Evolutionary conservation across 37 sponge, comb jelly and placozoan species (phyloP).

Genomic region (Halisarca cf. caerulea): DNA sequence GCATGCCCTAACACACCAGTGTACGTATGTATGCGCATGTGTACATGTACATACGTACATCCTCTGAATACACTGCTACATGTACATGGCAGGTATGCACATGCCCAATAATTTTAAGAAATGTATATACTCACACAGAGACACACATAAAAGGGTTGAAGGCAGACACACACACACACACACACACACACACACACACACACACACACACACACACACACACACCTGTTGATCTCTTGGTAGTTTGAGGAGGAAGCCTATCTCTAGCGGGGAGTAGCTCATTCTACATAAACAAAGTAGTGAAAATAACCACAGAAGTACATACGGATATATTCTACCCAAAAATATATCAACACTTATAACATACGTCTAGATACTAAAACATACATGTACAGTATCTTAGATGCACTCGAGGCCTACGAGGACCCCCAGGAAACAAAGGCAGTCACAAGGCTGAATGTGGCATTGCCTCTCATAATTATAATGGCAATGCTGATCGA

Average conservation of each 20-base stretch:
- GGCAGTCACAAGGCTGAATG: too few relatives aligned
- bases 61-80: neutral
- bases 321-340: too few relatives aligned
- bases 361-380: neutral
- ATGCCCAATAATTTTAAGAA: neutral
- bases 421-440: too few relatives aligned
- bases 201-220: constrained; percentile 28
- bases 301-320: neutral
- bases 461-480: too few relatives aligned
- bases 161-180: constrained; percentile 6
- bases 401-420: too few relatives aligned
- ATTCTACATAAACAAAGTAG: constrained; percentile 39
- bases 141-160: constrained; percentile 44
- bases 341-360: neutral
- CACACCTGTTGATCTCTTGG: constrained; percentile 64
- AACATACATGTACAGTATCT: neutral
- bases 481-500: neutral
- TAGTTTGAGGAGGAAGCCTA: constrained; percentile 69
- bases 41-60: too few relatives aligned
- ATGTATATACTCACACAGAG: neutral
- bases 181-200: constrained; percentile 22
- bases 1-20: too few relatives aligned
- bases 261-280: constrained; percentile 69
- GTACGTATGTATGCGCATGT: too few relatives aligned
- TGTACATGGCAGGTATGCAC: neutral